Evolutionary conservation across 2,888 invertebrate species (phyloP).

Genomic region (Dromius quadrimaculatus): DNA sequence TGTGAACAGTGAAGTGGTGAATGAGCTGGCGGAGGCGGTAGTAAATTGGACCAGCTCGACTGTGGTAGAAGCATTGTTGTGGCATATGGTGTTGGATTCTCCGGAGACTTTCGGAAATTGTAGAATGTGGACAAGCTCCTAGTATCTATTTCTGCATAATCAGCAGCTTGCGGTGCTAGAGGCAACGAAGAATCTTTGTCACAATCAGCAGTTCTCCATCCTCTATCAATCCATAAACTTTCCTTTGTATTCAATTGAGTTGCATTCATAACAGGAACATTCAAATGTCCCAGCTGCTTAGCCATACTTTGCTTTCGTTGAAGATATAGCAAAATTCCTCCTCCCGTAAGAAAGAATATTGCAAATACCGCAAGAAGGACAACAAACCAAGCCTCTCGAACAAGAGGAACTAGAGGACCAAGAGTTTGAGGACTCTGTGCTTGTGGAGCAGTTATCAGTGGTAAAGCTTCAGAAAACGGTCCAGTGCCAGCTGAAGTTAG

Average conservation of each 20-base stretch:
- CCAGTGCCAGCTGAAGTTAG: constrained; percentile 90
- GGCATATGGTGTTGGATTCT: constrained; percentile 79
- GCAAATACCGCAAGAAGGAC: constrained; percentile 74
- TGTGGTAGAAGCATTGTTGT: constrained; percentile 77
- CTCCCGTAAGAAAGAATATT: constrained; percentile 64
- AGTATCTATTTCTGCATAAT: constrained; percentile 78
- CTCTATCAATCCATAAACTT: constrained; percentile 78
- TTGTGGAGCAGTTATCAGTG: constrained; percentile 81
- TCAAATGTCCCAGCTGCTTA: constrained; percentile 76
- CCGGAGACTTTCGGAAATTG: constrained; percentile 75
- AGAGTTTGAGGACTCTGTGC: constrained; percentile 64
- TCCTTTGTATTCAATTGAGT: constrained; percentile 69
- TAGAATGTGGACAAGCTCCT: constrained; percentile 79
- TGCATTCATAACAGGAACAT: constrained; percentile 68
- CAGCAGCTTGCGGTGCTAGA: constrained; percentile 71
- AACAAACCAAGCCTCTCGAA: constrained; percentile 81
- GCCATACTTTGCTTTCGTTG: constrained; percentile 70
- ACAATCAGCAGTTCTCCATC: constrained; percentile 75
- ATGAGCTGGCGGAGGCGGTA: constrained; percentile 73
- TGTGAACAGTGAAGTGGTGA: constrained; percentile 67
- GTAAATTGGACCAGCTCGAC: constrained; percentile 72
- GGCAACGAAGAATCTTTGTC: constrained; percentile 76
- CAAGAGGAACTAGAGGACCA: constrained; percentile 67
- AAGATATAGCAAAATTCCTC: constrained; percentile 69
- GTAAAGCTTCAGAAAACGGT: constrained; percentile 84